Evolutionary conservation across 2,113 vertebrate species (phyloP).

Genomic region (Sphyrna mokarran): DNA sequence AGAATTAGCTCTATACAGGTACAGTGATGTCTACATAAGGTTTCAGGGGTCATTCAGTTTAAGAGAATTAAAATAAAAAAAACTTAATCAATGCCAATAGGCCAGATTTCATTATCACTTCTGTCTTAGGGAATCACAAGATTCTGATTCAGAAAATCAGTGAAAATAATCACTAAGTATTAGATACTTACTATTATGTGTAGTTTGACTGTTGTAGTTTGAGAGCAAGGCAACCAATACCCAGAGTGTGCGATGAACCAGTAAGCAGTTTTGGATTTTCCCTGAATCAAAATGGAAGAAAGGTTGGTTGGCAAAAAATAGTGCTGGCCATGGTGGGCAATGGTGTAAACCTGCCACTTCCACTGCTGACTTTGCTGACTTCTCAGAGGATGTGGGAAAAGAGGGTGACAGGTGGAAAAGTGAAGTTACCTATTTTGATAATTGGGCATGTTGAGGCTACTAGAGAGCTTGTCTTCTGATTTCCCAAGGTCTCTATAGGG

Average conservation of each 20-base stretch:
- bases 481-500: too few relatives aligned
- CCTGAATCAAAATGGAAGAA: neutral
- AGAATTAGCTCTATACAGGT: neutral
- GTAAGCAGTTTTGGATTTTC: neutral
- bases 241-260: neutral
- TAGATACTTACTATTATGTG: neutral
- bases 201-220: neutral
- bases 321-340: neutral
- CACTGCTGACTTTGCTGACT: neutral
- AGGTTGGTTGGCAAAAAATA: too few relatives aligned
- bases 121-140: neutral
- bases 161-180: neutral
- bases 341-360: neutral
- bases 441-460: too few relatives aligned
- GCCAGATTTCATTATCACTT: neutral
- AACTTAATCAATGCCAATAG: neutral
- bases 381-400: neutral
- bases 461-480: too few relatives aligned
- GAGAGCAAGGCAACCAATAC: neutral
- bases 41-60: neutral
- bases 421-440: too few relatives aligned
- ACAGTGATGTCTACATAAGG: neutral
- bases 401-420: too few relatives aligned
- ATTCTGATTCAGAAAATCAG: neutral
- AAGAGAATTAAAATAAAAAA: slow-evolving; percentile 3